These are phyloP conservation scores for Pocota personata DNA, from an alignment of 2,888 invertebrate species.

Conservation along the genomic window DNA sequence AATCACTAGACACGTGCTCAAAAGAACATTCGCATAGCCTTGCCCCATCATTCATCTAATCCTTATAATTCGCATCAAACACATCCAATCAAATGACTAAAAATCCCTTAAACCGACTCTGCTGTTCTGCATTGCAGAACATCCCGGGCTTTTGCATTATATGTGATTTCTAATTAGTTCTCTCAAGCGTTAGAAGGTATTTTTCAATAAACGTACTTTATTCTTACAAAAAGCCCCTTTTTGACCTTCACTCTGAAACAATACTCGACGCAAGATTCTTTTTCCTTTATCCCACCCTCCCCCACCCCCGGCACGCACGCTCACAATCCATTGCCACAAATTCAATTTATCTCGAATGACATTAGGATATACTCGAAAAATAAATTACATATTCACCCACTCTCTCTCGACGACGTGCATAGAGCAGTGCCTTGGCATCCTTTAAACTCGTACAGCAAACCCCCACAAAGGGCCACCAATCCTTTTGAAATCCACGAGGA, in stretches of 20 bases:
- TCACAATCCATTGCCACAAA: conserved; percentile 66
- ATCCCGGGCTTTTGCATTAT: conserved; percentile 13
- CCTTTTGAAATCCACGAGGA: conserved; percentile 47
- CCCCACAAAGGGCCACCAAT: conserved; percentile 30
- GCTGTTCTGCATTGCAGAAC: background rate
- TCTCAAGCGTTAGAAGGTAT: conserved; percentile 53
- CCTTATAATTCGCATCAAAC: conserved; percentile 6
- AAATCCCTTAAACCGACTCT: conserved; percentile 41
- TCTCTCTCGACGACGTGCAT: background rate
- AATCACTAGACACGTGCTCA: conserved; percentile 40
- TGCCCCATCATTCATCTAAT: background rate
- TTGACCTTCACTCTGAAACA: conserved; percentile 45
- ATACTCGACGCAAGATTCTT: background rate
- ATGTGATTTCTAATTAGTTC: conserved; percentile 60
- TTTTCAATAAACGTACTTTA: conserved; percentile 60
- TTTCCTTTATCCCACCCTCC: background rate
- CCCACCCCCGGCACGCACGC: background rate
- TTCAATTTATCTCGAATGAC: conserved; percentile 73
- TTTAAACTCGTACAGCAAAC: conserved; percentile 1
- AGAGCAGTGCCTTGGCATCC: conserved; percentile 14
- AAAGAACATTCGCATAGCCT: background rate
- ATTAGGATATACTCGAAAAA: conserved; percentile 69
- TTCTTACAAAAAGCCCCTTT: background rate
- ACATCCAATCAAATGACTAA: conserved; percentile 40
- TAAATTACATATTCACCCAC: conserved; percentile 62